Evolutionary conservation across 2,888 invertebrate species (phyloP).

Genomic region (Lysandra coridon): DNA sequence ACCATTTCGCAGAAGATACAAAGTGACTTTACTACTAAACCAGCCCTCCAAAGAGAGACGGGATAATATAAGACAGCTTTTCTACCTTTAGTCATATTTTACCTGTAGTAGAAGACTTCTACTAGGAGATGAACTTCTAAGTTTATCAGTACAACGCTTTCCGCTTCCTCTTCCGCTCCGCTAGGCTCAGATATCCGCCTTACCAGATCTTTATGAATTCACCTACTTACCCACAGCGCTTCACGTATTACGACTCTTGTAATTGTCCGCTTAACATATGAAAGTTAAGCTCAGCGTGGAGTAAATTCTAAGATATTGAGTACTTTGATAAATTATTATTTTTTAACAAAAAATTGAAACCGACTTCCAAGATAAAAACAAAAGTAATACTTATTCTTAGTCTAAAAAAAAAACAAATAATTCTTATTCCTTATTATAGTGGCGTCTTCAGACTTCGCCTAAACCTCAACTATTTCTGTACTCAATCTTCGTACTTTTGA

Average conservation of each 20-base stretch:
- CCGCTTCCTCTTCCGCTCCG: background rate
- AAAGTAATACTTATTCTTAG: no score
- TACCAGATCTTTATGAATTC: slow-evolving; percentile 39
- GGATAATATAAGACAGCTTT: background rate
- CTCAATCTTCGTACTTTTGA: no score
- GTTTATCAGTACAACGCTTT: background rate
- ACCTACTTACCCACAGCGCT: slow-evolving; percentile 51
- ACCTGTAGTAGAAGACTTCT: background rate
- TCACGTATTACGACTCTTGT: slow-evolving; percentile 30
- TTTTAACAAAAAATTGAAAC: no score
- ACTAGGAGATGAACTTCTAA: no score
- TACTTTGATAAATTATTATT: background rate
- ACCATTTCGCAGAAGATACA: background rate
- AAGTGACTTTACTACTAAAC: background rate
- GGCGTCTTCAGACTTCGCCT: no score
- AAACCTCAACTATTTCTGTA: no score
- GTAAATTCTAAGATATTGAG: background rate
- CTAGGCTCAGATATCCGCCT: slow-evolving; percentile 30
- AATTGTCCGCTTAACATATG: slow-evolving; percentile 30
- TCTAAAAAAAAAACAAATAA: no score
- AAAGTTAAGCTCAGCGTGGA: slow-evolving; percentile 16
- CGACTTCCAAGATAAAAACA: no score
- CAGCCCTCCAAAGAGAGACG: background rate
- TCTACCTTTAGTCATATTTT: background rate
- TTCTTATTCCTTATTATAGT: no score